phyloP scores from a whole-genome alignment of 2,113 vertebrate species.

The Nipponia nippon region DNA sequence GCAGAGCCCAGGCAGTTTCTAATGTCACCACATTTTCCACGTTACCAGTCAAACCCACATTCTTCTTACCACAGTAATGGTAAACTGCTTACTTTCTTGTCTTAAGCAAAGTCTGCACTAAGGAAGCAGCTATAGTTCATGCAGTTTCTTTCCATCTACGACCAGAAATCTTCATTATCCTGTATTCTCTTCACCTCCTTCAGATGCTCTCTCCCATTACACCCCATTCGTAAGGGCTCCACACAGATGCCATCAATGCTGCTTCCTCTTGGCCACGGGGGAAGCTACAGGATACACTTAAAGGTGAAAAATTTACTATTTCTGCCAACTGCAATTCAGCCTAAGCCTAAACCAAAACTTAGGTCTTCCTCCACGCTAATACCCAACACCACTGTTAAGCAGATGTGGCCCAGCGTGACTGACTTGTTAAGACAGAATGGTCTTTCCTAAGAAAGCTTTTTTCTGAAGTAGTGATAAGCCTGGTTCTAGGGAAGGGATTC shows the following conservation, averaged over 20 bases:
- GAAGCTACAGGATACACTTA: not conserved
- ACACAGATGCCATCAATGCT: not conserved
- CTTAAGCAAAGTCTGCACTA: not conserved
- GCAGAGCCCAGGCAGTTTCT: not conserved
- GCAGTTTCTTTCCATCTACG: not conserved
- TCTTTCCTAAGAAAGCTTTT: not conserved
- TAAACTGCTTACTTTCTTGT: not conserved
- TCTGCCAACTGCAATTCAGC: not conserved
- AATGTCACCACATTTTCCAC: constrained; percentile 17
- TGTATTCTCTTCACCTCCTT: not conserved
- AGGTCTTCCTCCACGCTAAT: not conserved
- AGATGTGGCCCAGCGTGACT: not conserved
- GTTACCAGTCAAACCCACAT: not conserved
- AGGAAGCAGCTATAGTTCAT: not conserved
- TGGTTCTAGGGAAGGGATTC: not conserved
- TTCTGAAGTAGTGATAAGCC: not conserved
- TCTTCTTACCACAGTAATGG: not conserved
- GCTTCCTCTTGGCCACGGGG: not conserved
- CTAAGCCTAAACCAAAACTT: not conserved
- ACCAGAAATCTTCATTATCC: not conserved
- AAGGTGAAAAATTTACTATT: not conserved
- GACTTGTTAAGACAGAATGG: not conserved
- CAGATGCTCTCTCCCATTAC: not conserved
- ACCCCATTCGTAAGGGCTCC: not conserved
- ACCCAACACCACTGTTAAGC: not conserved